Base-by-base conservation (phyloP, 2,797 vertebrate species). In the Petrocephalus schoutedeni region DNA sequence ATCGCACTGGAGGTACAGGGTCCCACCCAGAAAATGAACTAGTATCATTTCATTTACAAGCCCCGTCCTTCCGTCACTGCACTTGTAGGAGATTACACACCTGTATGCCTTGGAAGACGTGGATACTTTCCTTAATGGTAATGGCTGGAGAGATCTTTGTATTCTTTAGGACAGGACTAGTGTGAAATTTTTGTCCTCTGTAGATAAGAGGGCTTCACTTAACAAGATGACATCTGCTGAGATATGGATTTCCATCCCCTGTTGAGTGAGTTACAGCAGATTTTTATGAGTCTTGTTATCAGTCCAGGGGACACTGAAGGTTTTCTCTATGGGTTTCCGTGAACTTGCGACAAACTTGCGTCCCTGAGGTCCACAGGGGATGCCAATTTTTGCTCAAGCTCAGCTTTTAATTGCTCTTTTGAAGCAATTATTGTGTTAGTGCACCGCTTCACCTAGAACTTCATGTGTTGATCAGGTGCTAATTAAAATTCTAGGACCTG, bases 351-450 rank as follows among this genome's bases (percentile, higher is more conserved):
- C 80, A 84, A 12, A 14, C 80, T 54, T 21, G 28, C 49, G 49
- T 84, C 80, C 80, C 53, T 28, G 19, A 23, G 80, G 80, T 84
- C 80, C 12, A 14, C 45, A 16, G 51, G 80, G 80, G n/a, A 23
- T 84, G 51, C 80, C 51, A 28, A 4, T 84, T 53, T 83, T 84
- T 54, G 51, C 49, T 28, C 49, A 54, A 84, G 4, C 80, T 53
- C 80, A 84, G 49, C n/a, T 84, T 53, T 54, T 84, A 54, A 84
- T 84, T 84, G 49, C 80, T 84, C 45, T 54, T 54, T 84, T 84
- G 80, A 84, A 54, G 45, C 80, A 84, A 84, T 84, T 54, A 84
- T 53, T 53, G 45, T 9, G 80, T n/a, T 54, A 54, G 21, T 54
- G 49, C 51, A 54, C n/a, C 19, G 21, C 4, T 12, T 84, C 80